Conservation (phyloP, 1,140 invertebrate species). For the Lepidostoma basale region DNA sequence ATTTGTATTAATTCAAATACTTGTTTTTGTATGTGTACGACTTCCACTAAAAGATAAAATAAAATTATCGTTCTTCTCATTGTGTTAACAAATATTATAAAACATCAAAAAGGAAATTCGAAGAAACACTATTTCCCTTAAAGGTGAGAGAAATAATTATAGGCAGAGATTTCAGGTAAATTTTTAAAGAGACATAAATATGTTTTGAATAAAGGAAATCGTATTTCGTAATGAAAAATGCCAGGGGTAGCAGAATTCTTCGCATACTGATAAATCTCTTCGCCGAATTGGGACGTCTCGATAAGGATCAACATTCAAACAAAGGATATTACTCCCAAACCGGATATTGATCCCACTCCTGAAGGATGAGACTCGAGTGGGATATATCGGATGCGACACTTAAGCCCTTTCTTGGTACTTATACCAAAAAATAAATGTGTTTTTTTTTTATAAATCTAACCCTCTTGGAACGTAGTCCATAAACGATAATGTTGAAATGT, state of each 20-base stretch:
- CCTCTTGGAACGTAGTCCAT: too few relatives aligned
- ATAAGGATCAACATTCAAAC: slow-evolving; percentile 34
- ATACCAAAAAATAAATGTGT: too few relatives aligned
- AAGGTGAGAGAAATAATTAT: background rate
- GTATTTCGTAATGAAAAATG: slow-evolving; percentile 8
- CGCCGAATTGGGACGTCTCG: slow-evolving; percentile 18
- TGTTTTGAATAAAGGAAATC: background rate
- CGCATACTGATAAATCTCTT: slow-evolving; percentile 17
- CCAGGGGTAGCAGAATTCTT: slow-evolving; percentile 9
- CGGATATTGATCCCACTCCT: slow-evolving; percentile 32
- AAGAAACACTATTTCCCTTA: background rate
- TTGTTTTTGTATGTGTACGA: too few relatives aligned
- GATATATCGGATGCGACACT: slow-evolving; percentile 33
- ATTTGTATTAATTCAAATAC: too few relatives aligned
- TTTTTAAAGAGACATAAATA: background rate
- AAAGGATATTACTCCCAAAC: slow-evolving; percentile 32
- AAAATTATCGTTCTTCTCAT: background rate
- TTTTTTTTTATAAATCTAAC: too few relatives aligned
- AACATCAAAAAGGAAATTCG: background rate
- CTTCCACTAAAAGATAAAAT: too few relatives aligned
- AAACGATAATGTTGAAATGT: too few relatives aligned
- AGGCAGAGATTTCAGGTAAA: background rate
- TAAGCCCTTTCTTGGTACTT: slow-evolving; percentile 9
- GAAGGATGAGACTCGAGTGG: slow-evolving; percentile 9
- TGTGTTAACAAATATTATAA: background rate